Evolutionary conservation across 2,888 invertebrate species (phyloP).

Genomic region (Flexamia atlantica): DNA sequence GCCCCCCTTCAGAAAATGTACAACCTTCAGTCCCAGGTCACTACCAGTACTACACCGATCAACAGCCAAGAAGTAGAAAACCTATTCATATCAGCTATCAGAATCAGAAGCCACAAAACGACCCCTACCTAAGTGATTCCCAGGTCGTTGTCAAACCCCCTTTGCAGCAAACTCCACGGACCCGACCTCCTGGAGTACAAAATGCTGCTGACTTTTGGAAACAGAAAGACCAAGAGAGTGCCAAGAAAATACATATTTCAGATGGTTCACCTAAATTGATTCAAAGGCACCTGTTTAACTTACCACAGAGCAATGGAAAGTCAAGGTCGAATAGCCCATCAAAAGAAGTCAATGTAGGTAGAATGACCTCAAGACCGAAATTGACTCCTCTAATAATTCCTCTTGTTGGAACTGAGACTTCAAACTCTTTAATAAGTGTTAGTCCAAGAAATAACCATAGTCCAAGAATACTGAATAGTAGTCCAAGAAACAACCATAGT

Average conservation of each 20-base stretch:
- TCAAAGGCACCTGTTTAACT: constrained; percentile 52
- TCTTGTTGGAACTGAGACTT: constrained; percentile 9
- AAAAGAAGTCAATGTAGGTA: constrained; percentile 28
- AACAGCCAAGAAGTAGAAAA: constrained; percentile 84
- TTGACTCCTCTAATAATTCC: constrained; percentile 49
- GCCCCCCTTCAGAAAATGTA: neutral
- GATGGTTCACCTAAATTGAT: constrained; percentile 55
- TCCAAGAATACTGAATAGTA: constrained; percentile 50
- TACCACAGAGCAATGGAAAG: constrained; percentile 1
- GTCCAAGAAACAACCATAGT: constrained; percentile 37
- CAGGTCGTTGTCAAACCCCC: constrained; percentile 72
- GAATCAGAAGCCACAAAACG: constrained; percentile 66
- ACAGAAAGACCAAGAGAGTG: constrained; percentile 61
- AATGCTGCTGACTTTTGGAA: constrained; percentile 61
- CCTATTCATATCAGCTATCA: constrained; percentile 83
- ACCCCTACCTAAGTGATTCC: constrained; percentile 77
- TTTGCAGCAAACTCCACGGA: constrained; percentile 40
- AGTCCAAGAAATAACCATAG: constrained; percentile 38
- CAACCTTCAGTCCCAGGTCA: constrained; percentile 48
- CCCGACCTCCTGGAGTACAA: constrained; percentile 44
- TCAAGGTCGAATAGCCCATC: constrained; percentile 60
- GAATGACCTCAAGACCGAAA: neutral
- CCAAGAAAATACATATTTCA: constrained; percentile 57
- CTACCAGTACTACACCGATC: constrained; percentile 82
- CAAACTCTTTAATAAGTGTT: constrained; percentile 34